Conservation (phyloP, 2,888 invertebrate species). For the Heteropelma amictum region DNA sequence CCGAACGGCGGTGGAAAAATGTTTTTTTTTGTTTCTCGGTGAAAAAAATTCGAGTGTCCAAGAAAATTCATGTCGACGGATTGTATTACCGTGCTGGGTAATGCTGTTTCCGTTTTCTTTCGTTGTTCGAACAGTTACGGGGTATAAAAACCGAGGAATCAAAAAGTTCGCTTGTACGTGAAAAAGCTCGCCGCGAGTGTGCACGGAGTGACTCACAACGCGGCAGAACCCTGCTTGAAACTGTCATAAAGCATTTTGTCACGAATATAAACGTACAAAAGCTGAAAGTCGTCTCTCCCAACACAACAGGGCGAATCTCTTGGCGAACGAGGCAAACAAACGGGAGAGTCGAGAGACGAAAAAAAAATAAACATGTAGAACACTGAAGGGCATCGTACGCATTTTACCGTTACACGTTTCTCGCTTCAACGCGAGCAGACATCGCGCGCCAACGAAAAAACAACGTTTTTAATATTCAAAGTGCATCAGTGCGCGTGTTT, state of each 20-base stretch:
- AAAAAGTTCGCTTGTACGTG: too few relatives aligned
- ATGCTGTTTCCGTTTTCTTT: neutral
- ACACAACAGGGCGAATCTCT: neutral
- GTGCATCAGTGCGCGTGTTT: too few relatives aligned
- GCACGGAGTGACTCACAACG: neutral
- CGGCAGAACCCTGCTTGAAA: slow-evolving; percentile 16
- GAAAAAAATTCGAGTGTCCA: too few relatives aligned
- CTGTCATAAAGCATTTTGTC: slow-evolving; percentile 47
- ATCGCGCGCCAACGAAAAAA: neutral
- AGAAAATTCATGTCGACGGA: neutral
- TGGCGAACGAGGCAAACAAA: slow-evolving; percentile 9
- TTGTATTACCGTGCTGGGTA: neutral
- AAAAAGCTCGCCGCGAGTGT: slow-evolving; percentile 6
- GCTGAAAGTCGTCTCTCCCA: too few relatives aligned
- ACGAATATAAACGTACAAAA: slow-evolving; percentile 39
- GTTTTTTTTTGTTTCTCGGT: neutral
- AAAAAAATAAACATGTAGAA: neutral
- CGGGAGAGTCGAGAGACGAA: neutral
- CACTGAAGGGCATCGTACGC: neutral
- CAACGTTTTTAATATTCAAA: slow-evolving; percentile 29
- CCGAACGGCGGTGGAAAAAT: neutral
- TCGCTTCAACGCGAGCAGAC: too few relatives aligned
- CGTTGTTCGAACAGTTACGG: slow-evolving; percentile 11
- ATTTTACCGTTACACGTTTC: neutral
- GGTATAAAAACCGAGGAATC: too few relatives aligned